Evolutionary conservation across 2,113 vertebrate genomes (phyloP).

Genomic region (Bufo gargarizans): DNA sequence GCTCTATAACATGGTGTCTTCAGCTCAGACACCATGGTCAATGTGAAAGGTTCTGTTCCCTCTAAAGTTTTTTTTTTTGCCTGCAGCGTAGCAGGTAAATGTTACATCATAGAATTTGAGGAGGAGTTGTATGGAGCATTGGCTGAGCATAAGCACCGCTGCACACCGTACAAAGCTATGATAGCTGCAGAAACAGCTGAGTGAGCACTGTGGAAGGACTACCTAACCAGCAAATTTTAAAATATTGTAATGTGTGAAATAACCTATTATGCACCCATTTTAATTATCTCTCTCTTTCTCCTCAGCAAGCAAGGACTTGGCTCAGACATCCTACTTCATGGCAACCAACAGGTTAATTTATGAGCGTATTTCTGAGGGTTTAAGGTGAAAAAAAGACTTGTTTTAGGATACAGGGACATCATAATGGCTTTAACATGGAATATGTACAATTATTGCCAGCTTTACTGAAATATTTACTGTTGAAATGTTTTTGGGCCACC

Average conservation of each 20-base stretch:
- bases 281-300: conserved; percentile 58
- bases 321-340: conserved; percentile 98
- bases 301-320: conserved; percentile 97
- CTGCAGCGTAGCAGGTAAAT: too few species aligned
- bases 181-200: not conserved
- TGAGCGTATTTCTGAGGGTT: conserved; percentile 38
- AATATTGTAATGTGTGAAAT: not conserved
- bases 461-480: not conserved
- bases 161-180: not conserved
- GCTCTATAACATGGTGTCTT: too few species aligned
- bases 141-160: not conserved
- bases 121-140: not conserved
- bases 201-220: not conserved
- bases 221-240: not conserved
- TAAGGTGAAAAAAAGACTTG: not conserved
- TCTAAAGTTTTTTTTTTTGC: too few species aligned
- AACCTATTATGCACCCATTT: not conserved
- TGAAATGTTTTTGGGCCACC: not conserved
- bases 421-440: not conserved
- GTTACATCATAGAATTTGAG: too few species aligned
- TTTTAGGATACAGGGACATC: not conserved
- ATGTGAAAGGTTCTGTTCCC: too few species aligned
- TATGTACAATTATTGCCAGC: not conserved
- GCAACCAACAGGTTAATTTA: conserved; percentile 94
- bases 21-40: too few species aligned